Evolutionary conservation across 2,113 vertebrate genomes (phyloP).

Genomic region (Pangasianodon gigas): DNA sequence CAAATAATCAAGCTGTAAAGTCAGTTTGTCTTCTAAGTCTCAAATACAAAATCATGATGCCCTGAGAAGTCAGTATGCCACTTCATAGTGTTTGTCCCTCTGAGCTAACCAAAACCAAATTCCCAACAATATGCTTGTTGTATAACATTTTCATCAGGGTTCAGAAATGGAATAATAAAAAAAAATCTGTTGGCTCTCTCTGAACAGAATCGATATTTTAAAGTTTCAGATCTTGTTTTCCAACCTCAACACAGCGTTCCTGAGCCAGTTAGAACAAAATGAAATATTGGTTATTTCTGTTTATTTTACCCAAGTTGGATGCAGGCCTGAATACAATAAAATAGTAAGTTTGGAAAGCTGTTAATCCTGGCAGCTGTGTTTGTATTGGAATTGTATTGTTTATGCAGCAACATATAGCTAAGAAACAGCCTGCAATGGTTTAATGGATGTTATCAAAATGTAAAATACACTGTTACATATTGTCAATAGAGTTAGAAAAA

Average conservation of each 20-base stretch:
- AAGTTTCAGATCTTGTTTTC: no score
- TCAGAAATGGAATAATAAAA: no score
- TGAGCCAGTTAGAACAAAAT: background rate
- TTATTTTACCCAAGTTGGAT: background rate
- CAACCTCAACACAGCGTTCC: background rate
- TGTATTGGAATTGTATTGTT: background rate
- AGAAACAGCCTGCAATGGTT: background rate
- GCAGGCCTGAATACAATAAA: no score
- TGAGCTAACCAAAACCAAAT: conserved; percentile 55
- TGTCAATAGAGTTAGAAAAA: background rate
- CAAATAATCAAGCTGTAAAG: conserved; percentile 3
- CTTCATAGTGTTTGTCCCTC: background rate
- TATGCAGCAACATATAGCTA: background rate
- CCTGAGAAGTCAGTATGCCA: background rate
- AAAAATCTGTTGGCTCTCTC: no score
- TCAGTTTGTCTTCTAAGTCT: background rate
- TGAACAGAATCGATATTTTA: no score
- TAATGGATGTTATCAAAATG: background rate
- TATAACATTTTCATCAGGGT: no score
- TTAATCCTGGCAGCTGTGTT: background rate
- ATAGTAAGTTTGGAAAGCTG: background rate
- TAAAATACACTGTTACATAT: background rate
- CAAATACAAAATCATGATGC: background rate
- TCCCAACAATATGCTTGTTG: conserved; percentile 34
- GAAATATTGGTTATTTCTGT: background rate